These are phyloP conservation scores for Acleris literana DNA, from an alignment of 2,888 invertebrate genomes.

Conservation along the genomic window DNA sequence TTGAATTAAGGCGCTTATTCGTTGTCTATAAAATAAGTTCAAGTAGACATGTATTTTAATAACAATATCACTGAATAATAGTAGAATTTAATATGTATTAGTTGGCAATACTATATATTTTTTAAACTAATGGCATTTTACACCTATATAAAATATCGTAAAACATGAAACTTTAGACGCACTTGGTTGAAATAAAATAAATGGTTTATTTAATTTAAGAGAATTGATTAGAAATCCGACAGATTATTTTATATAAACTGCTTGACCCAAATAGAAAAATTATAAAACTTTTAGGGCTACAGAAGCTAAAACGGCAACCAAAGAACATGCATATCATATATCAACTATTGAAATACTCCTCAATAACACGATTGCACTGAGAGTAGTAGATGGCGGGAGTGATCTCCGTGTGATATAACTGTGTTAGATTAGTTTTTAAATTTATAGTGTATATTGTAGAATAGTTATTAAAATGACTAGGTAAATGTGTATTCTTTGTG, in stretches of 20 bases:
- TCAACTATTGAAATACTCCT: slow-evolving; percentile 15
- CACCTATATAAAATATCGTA: no score
- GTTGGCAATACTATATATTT: neutral
- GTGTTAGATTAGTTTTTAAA: slow-evolving; percentile 81
- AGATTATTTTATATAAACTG: no score
- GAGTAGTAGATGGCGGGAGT: slow-evolving; percentile 82
- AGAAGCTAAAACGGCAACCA: no score
- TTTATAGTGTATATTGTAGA: slow-evolving; percentile 76
- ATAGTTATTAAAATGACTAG: slow-evolving; percentile 81
- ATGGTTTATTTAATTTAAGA: no score
- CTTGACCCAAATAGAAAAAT: neutral
- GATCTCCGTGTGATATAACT: slow-evolving; percentile 82
- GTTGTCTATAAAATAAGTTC: slow-evolving; percentile 7
- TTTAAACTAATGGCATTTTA: no score
- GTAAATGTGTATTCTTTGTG: slow-evolving; percentile 51
- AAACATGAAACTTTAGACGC: no score
- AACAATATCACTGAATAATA: no score
- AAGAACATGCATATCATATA: neutral
- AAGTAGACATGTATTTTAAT: neutral
- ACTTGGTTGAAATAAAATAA: no score
- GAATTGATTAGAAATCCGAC: no score
- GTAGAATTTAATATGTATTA: neutral
- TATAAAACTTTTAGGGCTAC: slow-evolving; percentile 44
- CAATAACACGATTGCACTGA: slow-evolving; percentile 35
- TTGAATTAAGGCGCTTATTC: slow-evolving; percentile 51